These are phyloP conservation scores for Drosophila parvula DNA, from an alignment of 1,140 invertebrate species.

Conservation along the genomic window DNA sequence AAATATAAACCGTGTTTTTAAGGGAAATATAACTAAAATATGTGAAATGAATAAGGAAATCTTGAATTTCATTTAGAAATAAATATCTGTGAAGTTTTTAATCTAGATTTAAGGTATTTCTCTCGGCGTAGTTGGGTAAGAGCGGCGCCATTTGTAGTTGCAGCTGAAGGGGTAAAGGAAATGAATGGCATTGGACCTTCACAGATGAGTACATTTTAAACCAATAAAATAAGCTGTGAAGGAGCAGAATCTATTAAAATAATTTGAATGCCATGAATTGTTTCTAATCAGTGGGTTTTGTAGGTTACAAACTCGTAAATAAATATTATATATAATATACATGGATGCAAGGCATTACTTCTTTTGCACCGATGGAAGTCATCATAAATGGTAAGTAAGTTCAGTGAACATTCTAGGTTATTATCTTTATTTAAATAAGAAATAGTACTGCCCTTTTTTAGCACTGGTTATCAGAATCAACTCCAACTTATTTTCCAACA, in stretches of 20 bases:
- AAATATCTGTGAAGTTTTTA: no score
- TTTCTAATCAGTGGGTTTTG: background rate
- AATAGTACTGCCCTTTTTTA: background rate
- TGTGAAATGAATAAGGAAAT: no score
- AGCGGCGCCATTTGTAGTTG: constrained; percentile 19
- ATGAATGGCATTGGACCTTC: constrained; percentile 23
- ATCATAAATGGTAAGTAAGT: no score
- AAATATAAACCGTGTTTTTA: no score
- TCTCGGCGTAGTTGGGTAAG: constrained; percentile 3
- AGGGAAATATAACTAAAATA: no score
- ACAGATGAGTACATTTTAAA: constrained; percentile 29
- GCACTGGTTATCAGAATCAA: background rate
- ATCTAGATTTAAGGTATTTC: background rate
- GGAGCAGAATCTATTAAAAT: constrained; percentile 10
- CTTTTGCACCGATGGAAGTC: no score
- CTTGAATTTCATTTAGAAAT: no score
- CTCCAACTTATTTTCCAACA: background rate
- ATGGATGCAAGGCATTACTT: no score
- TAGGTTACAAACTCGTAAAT: background rate
- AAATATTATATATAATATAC: no score
- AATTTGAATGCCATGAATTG: background rate
- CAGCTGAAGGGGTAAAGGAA: background rate
- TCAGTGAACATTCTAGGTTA: no score
- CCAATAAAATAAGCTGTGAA: constrained; percentile 17
- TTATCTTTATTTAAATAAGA: background rate